Base-by-base conservation (phyloP, 2,888 invertebrate species). In the Mellilla xanthometata region DNA sequence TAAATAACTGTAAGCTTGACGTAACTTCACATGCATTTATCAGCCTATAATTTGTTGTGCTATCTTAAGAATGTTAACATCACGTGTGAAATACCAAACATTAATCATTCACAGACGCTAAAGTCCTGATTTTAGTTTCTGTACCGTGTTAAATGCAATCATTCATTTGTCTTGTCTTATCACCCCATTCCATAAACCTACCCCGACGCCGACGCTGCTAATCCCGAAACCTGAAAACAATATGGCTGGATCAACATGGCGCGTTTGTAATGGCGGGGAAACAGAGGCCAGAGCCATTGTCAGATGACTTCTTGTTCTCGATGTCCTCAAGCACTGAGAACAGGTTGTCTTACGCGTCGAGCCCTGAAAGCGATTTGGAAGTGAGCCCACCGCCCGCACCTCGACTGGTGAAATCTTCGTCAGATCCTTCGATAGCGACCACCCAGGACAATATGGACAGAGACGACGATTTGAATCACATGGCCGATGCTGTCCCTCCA, bases 221-320 rank as follows among this genome's bases (percentile, higher is more conserved):
- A 44, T 28, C 49, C 58, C 62, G 68, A 46, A 40, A 44, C n/a
- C 30, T n/a, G n/a, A n/a, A n/a, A n/a, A n/a, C n/a, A n/a, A n/a
- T n/a, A n/a, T 71, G 76, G 71, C 71, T 68, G 72, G 76, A 50
- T 57, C 51, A 59, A 46, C 43, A 42, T 63, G 66, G 63, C 65
- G 55, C 57, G 76, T 47, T 60, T 53, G 58, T 53, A 50, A 50
- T 56, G 50, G 48, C 61, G 60, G 3, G 61, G 34, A 44, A 61
- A 68, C 92, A 98, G 97, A 97, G 98, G 80, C 97, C 97, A 81
- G 97, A 98, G 90, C 96, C 97, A 81, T 92, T 98, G 81, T 97
- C 97, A 72, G 99, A 99, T 90, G 98, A 99, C 93, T 98, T 98
- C 94, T 94, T 99, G 78, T 99, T 99, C 93, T 98, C 98, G 77